These are phyloP conservation scores for Oryzaephilus surinamensis DNA, from an alignment of 1,140 invertebrate species.

Conservation along the genomic window DNA sequence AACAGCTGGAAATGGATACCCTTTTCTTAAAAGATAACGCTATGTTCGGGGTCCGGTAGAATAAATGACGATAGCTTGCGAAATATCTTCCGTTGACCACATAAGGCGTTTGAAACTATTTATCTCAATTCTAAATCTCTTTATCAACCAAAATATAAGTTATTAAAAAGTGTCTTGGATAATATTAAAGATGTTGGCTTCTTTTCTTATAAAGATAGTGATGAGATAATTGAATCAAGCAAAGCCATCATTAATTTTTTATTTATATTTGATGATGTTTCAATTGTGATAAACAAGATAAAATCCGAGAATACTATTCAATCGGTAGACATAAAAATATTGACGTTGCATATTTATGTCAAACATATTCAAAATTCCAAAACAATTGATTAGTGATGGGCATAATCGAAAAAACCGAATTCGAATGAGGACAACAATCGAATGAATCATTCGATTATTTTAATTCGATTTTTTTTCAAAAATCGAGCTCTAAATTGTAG, in stretches of 20 bases:
- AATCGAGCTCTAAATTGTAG: too few species aligned
- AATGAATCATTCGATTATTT: too few species aligned
- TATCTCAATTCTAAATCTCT: conserved; percentile 21
- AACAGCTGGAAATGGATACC: conserved; percentile 8
- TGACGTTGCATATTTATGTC: conserved; percentile 32
- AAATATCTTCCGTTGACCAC: conserved; percentile 8
- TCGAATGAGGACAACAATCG: too few species aligned
- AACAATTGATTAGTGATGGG: conserved; percentile 34
- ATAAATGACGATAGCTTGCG: conserved; percentile 2
- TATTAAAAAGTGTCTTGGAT: conserved; percentile 12
- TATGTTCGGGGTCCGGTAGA: conserved; percentile 4
- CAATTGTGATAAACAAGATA: conserved; percentile 30
- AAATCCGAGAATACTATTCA: conserved; percentile 30
- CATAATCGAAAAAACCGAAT: too few species aligned
- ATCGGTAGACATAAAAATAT: conserved; percentile 32
- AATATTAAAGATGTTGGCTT: conserved; percentile 22
- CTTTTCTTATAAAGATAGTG: conserved; percentile 27
- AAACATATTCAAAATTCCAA: conserved; percentile 25
- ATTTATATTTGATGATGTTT: conserved; percentile 34
- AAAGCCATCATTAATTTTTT: conserved; percentile 24
- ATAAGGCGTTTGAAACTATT: conserved; percentile 20
- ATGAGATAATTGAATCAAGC: conserved; percentile 19
- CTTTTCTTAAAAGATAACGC: conserved; percentile 5
- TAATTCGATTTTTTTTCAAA: too few species aligned
- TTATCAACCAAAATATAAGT: conserved; percentile 20